These are phyloP conservation scores for Syngnathus scovelli DNA, from an alignment of 2,113 vertebrate genomes.

Conservation along the genomic window DNA sequence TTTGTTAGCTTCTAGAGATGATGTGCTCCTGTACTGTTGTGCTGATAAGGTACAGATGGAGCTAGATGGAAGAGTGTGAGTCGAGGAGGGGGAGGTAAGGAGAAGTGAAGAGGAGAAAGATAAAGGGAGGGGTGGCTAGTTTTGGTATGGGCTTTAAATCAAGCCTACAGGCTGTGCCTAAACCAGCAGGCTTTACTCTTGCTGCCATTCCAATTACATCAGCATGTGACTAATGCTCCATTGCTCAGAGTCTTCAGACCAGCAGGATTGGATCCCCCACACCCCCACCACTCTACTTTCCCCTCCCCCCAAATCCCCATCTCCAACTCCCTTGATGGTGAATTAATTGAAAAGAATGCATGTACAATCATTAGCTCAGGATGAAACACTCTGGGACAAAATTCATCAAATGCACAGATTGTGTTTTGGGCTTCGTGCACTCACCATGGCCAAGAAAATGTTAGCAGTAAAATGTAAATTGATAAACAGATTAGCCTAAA, in stretches of 20 bases:
- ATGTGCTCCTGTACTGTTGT: slow-evolving; percentile 29
- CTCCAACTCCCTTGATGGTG: slow-evolving; percentile 54
- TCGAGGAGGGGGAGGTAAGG: slow-evolving; percentile 48
- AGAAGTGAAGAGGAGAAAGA: slow-evolving; percentile 52
- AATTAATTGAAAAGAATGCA: slow-evolving; percentile 66
- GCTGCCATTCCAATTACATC: slow-evolving; percentile 68
- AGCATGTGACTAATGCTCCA: slow-evolving; percentile 69
- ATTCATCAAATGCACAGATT: slow-evolving; percentile 56
- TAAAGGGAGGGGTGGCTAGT: slow-evolving; percentile 80
- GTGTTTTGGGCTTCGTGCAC: slow-evolving; percentile 12
- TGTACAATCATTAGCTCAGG: slow-evolving; percentile 62
- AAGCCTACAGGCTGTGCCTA: slow-evolving; percentile 77
- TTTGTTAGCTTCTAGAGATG: slow-evolving; percentile 28
- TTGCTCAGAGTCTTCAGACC: slow-evolving; percentile 53
- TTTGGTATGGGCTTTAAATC: slow-evolving; percentile 82
- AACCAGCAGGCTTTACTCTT: slow-evolving; percentile 68
- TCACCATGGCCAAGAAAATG: neutral
- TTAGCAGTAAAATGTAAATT: neutral
- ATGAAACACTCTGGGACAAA: slow-evolving; percentile 43
- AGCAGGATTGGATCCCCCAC: slow-evolving; percentile 57
- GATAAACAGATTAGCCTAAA: slow-evolving; percentile 10
- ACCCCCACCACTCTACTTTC: slow-evolving; percentile 34
- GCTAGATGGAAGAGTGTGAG: slow-evolving; percentile 40
- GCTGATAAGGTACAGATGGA: slow-evolving; percentile 55
- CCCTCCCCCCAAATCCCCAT: slow-evolving; percentile 34